Evolutionary conservation across 1,140 invertebrate species (phyloP).

Genomic region (Macrostomum lignano): DNA sequence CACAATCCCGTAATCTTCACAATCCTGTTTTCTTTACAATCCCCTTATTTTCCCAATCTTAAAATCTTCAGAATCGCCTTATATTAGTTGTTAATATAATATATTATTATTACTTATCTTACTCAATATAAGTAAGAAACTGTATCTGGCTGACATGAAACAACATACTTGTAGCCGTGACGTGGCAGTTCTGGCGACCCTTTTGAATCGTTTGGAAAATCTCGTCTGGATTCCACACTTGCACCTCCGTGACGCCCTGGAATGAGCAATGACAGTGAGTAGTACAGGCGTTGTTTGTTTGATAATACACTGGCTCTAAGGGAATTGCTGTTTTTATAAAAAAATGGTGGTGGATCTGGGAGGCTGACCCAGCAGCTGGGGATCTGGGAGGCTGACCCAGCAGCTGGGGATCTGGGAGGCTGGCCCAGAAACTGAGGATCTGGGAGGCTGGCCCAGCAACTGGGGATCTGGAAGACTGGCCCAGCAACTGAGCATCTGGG

Average conservation of each 20-base stretch:
- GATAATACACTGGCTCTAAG: too few relatives aligned
- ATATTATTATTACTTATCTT: not conserved
- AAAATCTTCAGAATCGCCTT: not conserved
- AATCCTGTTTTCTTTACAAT: not conserved
- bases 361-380: too few relatives aligned
- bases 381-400: too few relatives aligned
- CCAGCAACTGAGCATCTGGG: too few relatives aligned
- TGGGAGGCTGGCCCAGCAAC: too few relatives aligned
- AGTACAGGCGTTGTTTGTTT: not conserved
- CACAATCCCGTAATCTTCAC: too few relatives aligned
- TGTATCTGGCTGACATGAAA: not conserved
- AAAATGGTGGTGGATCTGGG: too few relatives aligned
- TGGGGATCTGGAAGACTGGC: too few relatives aligned
- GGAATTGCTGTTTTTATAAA: too few relatives aligned
- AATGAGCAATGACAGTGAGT: slow-evolving; percentile 1
- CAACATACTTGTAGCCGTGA: slow-evolving; percentile 79
- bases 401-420: too few relatives aligned
- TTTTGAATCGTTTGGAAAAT: slow-evolving; percentile 97
- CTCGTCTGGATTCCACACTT: slow-evolving; percentile 93
- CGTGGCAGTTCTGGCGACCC: slow-evolving; percentile 91
- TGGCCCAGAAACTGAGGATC: too few relatives aligned
- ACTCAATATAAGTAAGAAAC: too few relatives aligned
- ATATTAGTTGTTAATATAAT: not conserved
- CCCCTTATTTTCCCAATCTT: not conserved
- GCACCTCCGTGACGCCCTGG: slow-evolving; percentile 74